Conservation (phyloP, 2,113 vertebrate genomes). For the Chaenogobius annularis region DNA sequence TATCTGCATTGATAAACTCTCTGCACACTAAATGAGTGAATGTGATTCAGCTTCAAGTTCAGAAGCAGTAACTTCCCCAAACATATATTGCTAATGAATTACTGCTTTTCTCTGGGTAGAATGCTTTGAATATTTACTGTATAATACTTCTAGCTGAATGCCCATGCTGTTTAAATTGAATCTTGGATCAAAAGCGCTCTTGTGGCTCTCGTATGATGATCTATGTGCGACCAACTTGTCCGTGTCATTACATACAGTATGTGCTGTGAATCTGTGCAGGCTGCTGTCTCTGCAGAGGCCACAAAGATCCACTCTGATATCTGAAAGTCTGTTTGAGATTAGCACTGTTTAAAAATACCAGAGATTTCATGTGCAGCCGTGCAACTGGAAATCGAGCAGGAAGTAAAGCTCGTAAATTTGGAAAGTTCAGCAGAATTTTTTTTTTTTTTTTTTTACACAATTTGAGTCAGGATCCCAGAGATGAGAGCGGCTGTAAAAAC, state of each 20-base stretch:
- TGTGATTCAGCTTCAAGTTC: too few relatives aligned
- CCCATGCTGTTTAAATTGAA: neutral
- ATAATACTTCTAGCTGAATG: neutral
- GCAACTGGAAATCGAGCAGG: conserved; percentile 28
- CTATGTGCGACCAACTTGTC: conserved; percentile 30
- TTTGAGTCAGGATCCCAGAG: conserved; percentile 42
- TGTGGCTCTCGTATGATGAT: neutral
- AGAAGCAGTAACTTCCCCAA: neutral
- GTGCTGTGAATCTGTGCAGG: conserved; percentile 53
- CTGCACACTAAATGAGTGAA: too few relatives aligned
- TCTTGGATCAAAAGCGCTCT: neutral
- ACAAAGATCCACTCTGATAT: conserved; percentile 16
- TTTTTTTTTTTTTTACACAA: neutral
- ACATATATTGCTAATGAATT: neutral
- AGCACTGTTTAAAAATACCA: neutral
- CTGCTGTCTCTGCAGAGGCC: conserved; percentile 31
- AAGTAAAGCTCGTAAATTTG: conserved; percentile 37
- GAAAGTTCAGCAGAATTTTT: neutral
- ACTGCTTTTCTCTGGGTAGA: neutral
- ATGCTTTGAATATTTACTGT: too few relatives aligned
- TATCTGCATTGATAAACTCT: neutral
- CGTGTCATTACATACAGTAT: conserved; percentile 39
- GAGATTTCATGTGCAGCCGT: neutral
- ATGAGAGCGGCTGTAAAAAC: conserved; percentile 49
- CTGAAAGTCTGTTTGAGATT: conserved; percentile 31